Conservation (phyloP, 2,113 vertebrate genomes). For the Dicentrarchus labrax region DNA sequence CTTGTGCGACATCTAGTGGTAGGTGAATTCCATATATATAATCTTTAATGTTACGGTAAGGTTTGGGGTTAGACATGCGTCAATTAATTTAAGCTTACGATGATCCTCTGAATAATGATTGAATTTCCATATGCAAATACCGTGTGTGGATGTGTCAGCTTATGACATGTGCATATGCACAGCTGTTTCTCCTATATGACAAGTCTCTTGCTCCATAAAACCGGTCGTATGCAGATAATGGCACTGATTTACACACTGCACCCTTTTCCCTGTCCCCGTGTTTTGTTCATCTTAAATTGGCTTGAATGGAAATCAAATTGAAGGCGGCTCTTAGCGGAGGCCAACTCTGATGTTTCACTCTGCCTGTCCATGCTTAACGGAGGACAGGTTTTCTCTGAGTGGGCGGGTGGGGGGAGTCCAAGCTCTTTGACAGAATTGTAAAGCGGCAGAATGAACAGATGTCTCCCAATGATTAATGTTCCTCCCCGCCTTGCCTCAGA, state of each 20-base stretch:
- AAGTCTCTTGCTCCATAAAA: constrained; percentile 9
- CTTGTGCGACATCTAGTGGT: too few species aligned
- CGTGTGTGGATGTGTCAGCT: not conserved
- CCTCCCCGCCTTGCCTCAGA: constrained; percentile 75
- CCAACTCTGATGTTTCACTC: constrained; percentile 72
- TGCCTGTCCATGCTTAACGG: constrained; percentile 65
- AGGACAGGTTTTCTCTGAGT: constrained; percentile 65
- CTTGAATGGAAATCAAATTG: constrained; percentile 63
- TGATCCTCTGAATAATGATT: not conserved
- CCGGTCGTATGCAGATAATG: not conserved
- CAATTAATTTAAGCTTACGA: not conserved
- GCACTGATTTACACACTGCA: constrained; percentile 28
- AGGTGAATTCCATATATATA: too few species aligned
- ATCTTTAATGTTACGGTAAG: not conserved
- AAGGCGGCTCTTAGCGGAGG: constrained; percentile 52
- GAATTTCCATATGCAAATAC: constrained; percentile 7
- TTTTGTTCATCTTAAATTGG: constrained; percentile 61
- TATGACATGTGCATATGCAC: not conserved
- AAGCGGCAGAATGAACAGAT: constrained; percentile 85
- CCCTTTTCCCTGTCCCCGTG: not conserved
- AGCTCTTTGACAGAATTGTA: constrained; percentile 83
- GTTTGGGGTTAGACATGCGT: not conserved
- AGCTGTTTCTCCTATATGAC: constrained; percentile 8
- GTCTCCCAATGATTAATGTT: constrained; percentile 85
- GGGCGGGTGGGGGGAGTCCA: constrained; percentile 20